Percentiles rank a stretch among this genome's conserved stretches.
Evolutionary conservation across 2,888 invertebrate genomes (phyloP).

Genomic region (Hyposoter dolosus): DNA sequence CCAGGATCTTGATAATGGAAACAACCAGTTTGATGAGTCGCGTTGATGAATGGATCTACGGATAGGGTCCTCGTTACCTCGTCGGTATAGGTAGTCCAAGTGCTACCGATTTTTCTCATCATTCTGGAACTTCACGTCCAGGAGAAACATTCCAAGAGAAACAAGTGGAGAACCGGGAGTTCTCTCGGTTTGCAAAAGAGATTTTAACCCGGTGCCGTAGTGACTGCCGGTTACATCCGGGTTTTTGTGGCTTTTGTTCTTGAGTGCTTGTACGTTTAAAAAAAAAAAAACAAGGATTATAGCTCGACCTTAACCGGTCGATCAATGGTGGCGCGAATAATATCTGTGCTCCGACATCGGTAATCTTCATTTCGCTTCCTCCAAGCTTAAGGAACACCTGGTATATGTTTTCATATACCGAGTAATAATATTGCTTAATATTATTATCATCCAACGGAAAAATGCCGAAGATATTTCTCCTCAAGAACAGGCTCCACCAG

Average conservation of each 20-base stretch:
- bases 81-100: slow-evolving; percentile 56
- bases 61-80: slow-evolving; percentile 57
- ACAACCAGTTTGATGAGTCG: slow-evolving; percentile 14
- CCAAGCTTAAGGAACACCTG: slow-evolving; percentile 1
- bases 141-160: slow-evolving; percentile 25
- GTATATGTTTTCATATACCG: slow-evolving; percentile 15
- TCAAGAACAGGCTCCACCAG: slow-evolving; percentile 96
- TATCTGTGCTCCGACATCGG: slow-evolving; percentile 62
- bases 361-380: slow-evolving; percentile 36
- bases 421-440: slow-evolving; percentile 25
- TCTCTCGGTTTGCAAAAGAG: slow-evolving; percentile 3
- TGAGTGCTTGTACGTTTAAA: slow-evolving; percentile 18
- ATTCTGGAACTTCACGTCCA: neutral
- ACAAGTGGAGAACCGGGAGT: neutral
- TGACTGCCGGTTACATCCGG: slow-evolving; percentile 26
- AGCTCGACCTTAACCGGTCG: slow-evolving; percentile 26
- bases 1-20: slow-evolving; percentile 4
- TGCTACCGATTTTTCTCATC: slow-evolving; percentile 53
- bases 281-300: slow-evolving; percentile 24
- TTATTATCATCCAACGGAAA: slow-evolving; percentile 72
- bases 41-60: slow-evolving; percentile 53
- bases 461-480: slow-evolving; percentile 97
- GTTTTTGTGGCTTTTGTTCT: slow-evolving; percentile 27
- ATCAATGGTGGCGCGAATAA: slow-evolving; percentile 53
- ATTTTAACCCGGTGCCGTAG: slow-evolving; percentile 20